Conservation (phyloP, 2,113 vertebrate species). For the Baryphthengus martii region DNA sequence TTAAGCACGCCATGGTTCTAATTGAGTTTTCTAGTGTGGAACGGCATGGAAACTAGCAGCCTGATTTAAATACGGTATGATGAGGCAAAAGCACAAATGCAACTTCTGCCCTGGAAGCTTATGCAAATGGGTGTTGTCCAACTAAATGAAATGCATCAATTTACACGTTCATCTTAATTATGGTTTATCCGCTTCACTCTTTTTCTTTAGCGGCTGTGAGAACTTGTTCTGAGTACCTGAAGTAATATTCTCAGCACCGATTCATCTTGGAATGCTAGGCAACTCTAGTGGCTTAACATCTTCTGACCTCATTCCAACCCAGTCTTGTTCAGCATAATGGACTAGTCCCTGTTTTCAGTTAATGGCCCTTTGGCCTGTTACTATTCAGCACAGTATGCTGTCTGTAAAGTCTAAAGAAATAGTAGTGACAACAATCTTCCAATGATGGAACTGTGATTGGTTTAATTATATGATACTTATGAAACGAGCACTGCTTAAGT, state of each 20-base stretch:
- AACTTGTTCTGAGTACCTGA: background rate
- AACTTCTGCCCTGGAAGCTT: slow-evolving; percentile 22
- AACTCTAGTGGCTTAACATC: background rate
- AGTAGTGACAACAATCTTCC: background rate
- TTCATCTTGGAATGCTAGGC: background rate
- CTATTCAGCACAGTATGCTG: background rate
- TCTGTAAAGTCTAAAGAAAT: background rate
- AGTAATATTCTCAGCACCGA: background rate
- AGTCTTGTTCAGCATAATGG: background rate
- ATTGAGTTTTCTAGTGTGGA: slow-evolving; percentile 7
- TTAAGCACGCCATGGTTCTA: background rate
- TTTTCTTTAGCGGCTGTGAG: background rate
- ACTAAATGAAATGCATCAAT: background rate
- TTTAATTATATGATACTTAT: background rate
- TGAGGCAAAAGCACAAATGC: background rate
- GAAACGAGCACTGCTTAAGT: background rate
- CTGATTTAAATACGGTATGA: background rate
- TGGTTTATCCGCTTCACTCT: background rate
- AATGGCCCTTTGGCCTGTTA: background rate
- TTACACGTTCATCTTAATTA: slow-evolving; percentile 55
- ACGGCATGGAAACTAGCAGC: slow-evolving; percentile 9
- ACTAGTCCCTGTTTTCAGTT: background rate
- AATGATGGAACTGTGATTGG: background rate
- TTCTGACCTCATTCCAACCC: background rate
- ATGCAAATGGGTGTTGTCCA: slow-evolving; percentile 32